Conservation (phyloP, 2,797 vertebrate genomes). For the Myotis myotis region DNA sequence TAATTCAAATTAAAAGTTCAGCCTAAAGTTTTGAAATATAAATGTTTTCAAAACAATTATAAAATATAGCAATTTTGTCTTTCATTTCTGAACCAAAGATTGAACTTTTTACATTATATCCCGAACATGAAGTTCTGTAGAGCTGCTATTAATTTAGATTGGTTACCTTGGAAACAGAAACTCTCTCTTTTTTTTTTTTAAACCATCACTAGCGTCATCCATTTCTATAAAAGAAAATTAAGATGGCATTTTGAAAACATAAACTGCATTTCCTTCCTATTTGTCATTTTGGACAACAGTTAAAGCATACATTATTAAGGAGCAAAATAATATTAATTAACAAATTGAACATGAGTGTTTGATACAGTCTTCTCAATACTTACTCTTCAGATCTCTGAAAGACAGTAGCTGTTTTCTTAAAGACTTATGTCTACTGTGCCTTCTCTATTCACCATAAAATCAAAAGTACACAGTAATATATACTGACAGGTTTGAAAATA, state of each 20-base stretch:
- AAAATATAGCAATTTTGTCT: conserved; percentile 73
- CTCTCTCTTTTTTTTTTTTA: conserved; percentile 34
- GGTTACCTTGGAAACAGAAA: conserved; percentile 81
- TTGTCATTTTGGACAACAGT: neutral
- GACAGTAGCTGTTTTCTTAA: neutral
- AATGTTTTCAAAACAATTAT: conserved; percentile 54
- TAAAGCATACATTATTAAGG: neutral
- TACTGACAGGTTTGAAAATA: neutral
- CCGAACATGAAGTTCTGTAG: conserved; percentile 56
- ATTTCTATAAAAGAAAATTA: conserved; percentile 1
- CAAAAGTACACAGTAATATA: neutral
- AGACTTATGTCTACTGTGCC: neutral
- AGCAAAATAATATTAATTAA: neutral
- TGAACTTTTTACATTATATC: conserved; percentile 70
- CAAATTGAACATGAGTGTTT: neutral
- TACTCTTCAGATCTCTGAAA: neutral
- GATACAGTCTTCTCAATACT: neutral
- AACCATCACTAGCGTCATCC: conserved; percentile 29
- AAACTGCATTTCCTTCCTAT: neutral
- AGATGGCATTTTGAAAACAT: neutral
- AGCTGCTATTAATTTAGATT: conserved; percentile 78
- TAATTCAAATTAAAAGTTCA: conserved; percentile 42
- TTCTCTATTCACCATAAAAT: neutral
- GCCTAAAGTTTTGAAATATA: conserved; percentile 60
- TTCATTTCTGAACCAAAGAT: conserved; percentile 73